Evolutionary conservation across 1,140 invertebrate species (phyloP).

Genomic region (Atta cephalotes): DNA sequence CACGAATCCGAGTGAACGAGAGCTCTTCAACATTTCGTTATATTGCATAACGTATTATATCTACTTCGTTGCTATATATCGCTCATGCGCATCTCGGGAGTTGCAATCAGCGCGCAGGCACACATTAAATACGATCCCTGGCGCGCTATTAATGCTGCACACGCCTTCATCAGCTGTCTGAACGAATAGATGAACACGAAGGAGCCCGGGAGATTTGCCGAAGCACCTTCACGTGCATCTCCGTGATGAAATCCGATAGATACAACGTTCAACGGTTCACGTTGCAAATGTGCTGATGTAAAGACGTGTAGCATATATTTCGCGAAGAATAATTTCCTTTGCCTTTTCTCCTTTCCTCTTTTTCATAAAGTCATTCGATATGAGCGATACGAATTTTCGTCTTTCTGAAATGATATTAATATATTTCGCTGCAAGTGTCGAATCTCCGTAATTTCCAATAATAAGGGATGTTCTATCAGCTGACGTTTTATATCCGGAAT

Average conservation of each 20-base stretch:
- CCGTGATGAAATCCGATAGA: conserved; percentile 41
- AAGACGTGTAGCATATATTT: not conserved
- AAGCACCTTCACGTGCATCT: conserved; percentile 4
- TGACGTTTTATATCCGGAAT: not conserved
- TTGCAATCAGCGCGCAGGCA: conserved; percentile 35
- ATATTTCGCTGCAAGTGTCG: not conserved
- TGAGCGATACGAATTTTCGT: too few relatives aligned
- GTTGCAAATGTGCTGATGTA: not conserved
- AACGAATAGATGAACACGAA: conserved; percentile 24
- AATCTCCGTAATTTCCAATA: not conserved
- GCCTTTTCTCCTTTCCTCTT: not conserved
- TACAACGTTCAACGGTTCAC: conserved; percentile 36
- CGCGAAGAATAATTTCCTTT: conserved; percentile 16
- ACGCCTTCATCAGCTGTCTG: conserved; percentile 37
- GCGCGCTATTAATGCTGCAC: conserved; percentile 45
- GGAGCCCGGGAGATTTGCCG: conserved; percentile 37
- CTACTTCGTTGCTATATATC: not conserved
- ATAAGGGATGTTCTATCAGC: not conserved
- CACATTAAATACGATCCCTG: conserved; percentile 44
- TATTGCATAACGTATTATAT: not conserved
- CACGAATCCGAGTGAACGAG: conserved; percentile 10
- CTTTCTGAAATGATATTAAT: not conserved
- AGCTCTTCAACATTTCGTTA: conserved; percentile 10
- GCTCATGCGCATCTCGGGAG: not conserved
- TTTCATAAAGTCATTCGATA: not conserved